These are phyloP conservation scores for Epinotia demarniana DNA, from an alignment of 2,888 invertebrate genomes.

Conservation along the genomic window DNA sequence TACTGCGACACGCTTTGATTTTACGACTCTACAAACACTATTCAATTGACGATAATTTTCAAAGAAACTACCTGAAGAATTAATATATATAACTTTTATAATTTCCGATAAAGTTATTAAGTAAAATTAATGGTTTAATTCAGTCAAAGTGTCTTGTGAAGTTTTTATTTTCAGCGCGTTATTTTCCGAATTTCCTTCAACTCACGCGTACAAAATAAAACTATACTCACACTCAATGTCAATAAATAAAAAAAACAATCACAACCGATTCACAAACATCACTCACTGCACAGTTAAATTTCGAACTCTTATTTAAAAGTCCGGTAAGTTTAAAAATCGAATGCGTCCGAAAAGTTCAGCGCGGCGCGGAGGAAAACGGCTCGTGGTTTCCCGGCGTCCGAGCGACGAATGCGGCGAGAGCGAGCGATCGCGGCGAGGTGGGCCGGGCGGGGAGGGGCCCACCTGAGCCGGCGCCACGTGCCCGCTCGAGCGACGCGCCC, in stretches of 20 bases:
- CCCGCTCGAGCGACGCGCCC: constrained; percentile 61
- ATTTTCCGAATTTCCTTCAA: constrained; percentile 16
- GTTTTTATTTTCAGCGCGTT: background rate
- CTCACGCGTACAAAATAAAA: background rate
- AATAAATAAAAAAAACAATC: constrained; percentile 53
- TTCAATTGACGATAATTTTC: constrained; percentile 65
- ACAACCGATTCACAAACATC: constrained; percentile 75
- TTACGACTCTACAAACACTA: constrained; percentile 62
- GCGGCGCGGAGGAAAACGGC: constrained; percentile 79
- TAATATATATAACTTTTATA: too few relatives aligned
- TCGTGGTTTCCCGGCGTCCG: constrained; percentile 83
- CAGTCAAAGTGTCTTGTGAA: background rate
- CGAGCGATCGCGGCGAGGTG: constrained; percentile 68
- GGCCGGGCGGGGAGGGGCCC: constrained; percentile 78
- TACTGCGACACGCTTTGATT: constrained; percentile 79
- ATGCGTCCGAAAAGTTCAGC: constrained; percentile 73
- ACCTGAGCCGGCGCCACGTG: constrained; percentile 69
- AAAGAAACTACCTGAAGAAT: constrained; percentile 50
- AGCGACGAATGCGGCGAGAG: constrained; percentile 81
- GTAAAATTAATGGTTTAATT: constrained; percentile 46
- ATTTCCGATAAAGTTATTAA: constrained; percentile 31
- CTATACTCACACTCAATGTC: constrained; percentile 70
- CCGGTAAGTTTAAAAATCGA: constrained; percentile 52
- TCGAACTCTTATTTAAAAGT: constrained; percentile 40
- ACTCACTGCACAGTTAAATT: constrained; percentile 56